phyloP scores from a whole-genome alignment of 2,113 vertebrate genomes.

The Sceloporus undulatus region DNA sequence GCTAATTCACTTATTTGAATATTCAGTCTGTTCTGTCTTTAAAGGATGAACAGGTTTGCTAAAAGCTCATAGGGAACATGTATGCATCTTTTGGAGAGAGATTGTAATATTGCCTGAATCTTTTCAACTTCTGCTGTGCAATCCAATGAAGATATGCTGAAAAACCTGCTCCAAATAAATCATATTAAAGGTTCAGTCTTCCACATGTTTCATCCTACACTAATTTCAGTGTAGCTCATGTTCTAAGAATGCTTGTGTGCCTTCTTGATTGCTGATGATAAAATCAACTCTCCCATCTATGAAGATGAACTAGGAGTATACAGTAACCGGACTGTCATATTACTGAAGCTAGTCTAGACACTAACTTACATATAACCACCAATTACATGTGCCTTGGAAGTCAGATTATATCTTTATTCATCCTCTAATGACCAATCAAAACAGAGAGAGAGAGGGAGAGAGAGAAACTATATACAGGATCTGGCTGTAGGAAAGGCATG shows the following conservation, averaged over 20 bases:
- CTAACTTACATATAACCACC: no score
- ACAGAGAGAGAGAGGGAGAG: no score
- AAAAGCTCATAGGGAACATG: not conserved
- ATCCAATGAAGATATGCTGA: not conserved
- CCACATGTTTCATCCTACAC: not conserved
- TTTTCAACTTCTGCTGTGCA: not conserved
- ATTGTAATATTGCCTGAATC: not conserved
- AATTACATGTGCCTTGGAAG: no score
- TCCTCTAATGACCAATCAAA: no score
- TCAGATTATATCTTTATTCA: no score
- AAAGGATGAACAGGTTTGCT: not conserved
- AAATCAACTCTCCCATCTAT: not conserved
- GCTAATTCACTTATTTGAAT: not conserved
- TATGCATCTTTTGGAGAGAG: not conserved
- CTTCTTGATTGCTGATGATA: not conserved
- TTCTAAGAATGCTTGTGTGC: not conserved
- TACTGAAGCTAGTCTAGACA: not conserved
- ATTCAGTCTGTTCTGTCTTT: not conserved
- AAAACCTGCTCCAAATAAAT: not conserved
- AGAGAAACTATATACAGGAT: no score
- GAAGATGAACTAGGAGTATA: not conserved
- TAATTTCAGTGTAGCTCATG: not conserved
- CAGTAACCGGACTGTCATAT: not conserved
- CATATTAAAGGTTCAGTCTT: not conserved
- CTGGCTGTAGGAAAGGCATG: no score